Evolutionary conservation across 2,113 vertebrate genomes (phyloP), one percentile per base, ranked within the genome.

Genomic region (Scolopax mira): DNA sequence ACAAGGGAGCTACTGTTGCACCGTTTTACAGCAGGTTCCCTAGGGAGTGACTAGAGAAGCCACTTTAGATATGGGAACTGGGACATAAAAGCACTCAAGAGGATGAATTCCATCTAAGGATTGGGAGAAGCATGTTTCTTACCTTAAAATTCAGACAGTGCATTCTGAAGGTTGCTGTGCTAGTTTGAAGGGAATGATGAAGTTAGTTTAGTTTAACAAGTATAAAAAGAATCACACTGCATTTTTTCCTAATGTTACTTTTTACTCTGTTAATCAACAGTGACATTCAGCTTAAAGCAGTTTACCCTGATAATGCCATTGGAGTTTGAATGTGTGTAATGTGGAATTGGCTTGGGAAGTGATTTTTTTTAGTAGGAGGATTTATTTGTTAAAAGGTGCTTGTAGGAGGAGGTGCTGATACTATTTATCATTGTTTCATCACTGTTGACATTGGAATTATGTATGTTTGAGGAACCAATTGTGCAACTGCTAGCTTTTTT

Each of bases 401-500:
- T 87, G 74, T n/a, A 52, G 0, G 0, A 67, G 46, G 33, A 74
- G 12, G 10, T 71, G 14, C 33, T 57, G 60, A 55, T 86, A 7
- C 11, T 94, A 2, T 84, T 96, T 96, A 39, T 74, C 74, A 88
- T 89, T 90, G 69, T 94, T 96, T 91, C 82, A 55, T 9, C 60
- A 49, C 39, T 88, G 69, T 91, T 95, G 82, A 94, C 88, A 48
- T 5, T 91, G 79, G 60, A 70, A 52, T 89, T 55, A 70, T 18
- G 28, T 54, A 85, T 93, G 52, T 57, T 67, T 67, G 79, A 88
- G 54, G 41, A 78, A 51, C 74, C 33, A 31, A 1, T 93, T 88
- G 67, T 88, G 85, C 82, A 94, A 88, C 33, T 86, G 48, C 25
- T 82, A 66, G 58, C 15, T 67, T 62, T 92, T 65, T 51, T 74